Base-by-base conservation (phyloP, 2,888 invertebrate species). In the Thysanoteuthis rhombus region DNA sequence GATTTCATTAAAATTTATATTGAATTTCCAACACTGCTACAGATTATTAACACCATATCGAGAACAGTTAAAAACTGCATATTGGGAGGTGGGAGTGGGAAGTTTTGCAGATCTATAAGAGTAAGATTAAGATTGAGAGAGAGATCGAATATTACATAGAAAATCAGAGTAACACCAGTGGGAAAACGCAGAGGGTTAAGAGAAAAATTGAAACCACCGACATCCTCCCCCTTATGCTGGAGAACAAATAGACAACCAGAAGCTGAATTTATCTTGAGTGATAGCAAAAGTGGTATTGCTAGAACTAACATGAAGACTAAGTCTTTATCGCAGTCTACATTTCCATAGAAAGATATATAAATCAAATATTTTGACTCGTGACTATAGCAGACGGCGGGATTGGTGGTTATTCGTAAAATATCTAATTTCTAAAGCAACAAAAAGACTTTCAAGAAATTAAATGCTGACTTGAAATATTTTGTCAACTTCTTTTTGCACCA, bases 401-500 rank as follows among this genome's bases (percentile, higher is more conserved):
- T 2, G 12, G 10, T 75, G 10, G 10, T n/a, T 75, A n/a, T 75
- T 75, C 10, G n/a, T n/a, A 6, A 75, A 75, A 75, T 75, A 75
- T 12, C 75, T 75, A 75, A n/a, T 58, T 58, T 58, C 58, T 58
- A 75, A 36, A 75, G 75, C n/a, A 36, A 75, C n/a, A 75, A n/a
- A n/a, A 16, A 12, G 25, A 75, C n/a, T n/a, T n/a, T 16, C n/a
- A 75, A 75, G n/a, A 75, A 75, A 75, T 75, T 75, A 75, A 75
- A n/a, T 75, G 75, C 75, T 75, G 75, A 75, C 75, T 75, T 75
- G 19, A 58, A 58, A 58, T 58, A 58, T 58, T 58, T n/a, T 58
- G 75, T 75, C 75, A 75, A 75, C 75, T 75, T n/a, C n/a, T n/a
- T n/a, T n/a, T 75, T 75, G 75, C 75, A 75, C 75, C 75, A 75